Conservation (phyloP, 2,888 invertebrate species). For the Leptinotarsa haldemani region DNA sequence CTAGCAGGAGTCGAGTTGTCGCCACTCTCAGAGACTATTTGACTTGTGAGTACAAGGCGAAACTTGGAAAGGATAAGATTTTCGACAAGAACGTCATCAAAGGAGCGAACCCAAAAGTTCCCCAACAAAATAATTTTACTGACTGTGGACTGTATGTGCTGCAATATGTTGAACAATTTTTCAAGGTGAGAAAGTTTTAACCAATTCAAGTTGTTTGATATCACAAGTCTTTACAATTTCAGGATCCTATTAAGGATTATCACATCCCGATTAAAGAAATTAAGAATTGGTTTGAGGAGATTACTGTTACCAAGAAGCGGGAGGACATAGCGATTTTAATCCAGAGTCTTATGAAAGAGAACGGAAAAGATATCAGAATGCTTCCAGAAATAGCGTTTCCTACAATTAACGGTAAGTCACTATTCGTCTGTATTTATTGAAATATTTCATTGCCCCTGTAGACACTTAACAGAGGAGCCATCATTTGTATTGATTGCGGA, state of each 20-base stretch:
- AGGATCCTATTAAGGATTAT: conserved; percentile 87
- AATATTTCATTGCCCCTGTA: too few relatives aligned
- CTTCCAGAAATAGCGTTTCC: conserved; percentile 82
- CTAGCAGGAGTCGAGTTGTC: conserved; percentile 84
- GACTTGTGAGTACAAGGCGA: conserved; percentile 85
- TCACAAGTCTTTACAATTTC: conserved; percentile 36
- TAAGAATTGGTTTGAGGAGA: conserved; percentile 88
- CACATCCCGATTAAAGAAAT: conserved; percentile 84
- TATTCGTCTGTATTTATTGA: conserved; percentile 22
- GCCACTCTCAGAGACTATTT: conserved; percentile 92
- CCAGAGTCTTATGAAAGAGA: conserved; percentile 78
- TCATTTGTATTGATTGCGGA: too few relatives aligned
- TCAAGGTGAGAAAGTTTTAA: conserved; percentile 72
- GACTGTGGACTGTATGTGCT: conserved; percentile 97
- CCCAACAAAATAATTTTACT: conserved; percentile 97
- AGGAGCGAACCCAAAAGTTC: conserved; percentile 89
- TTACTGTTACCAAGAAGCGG: conserved; percentile 85
- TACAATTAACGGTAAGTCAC: conserved; percentile 75
- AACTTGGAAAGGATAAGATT: conserved; percentile 72
- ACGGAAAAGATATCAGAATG: conserved; percentile 74
- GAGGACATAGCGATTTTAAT: conserved; percentile 87
- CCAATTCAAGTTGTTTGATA: not conserved
- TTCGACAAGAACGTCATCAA: conserved; percentile 88
- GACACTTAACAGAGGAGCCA: too few relatives aligned
- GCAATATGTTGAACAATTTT: conserved; percentile 97